Evolutionary conservation across 2,113 vertebrate species (phyloP).

Genomic region (Ceyx melanurus): DNA sequence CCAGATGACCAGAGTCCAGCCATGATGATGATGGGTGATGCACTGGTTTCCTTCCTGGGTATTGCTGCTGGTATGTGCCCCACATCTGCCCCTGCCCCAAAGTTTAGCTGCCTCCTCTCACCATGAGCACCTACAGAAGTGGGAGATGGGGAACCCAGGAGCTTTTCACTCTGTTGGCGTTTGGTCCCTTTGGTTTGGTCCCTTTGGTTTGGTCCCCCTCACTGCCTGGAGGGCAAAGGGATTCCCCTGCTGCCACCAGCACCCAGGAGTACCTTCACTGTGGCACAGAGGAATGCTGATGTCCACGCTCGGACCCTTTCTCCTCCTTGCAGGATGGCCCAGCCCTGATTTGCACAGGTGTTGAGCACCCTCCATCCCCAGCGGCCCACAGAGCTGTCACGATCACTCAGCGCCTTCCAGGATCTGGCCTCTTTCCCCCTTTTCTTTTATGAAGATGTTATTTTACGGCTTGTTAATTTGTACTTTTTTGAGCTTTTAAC

Average conservation of each 20-base stretch:
- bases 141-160: background rate
- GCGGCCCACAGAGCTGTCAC: background rate
- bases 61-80: background rate
- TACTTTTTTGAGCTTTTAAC: slow-evolving; percentile 60
- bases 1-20: background rate
- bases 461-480: slow-evolving; percentile 64
- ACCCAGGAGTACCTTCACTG: accelerated
- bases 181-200: no score
- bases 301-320: accelerated
- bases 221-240: background rate
- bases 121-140: background rate
- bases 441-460: slow-evolving; percentile 38
- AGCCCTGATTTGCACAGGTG: background rate
- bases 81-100: accelerated
- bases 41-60: background rate
- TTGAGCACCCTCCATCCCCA: background rate
- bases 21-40: background rate
- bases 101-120: background rate
- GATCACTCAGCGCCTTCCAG: slow-evolving; percentile 21
- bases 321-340: background rate
- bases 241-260: background rate
- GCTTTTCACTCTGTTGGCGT: background rate
- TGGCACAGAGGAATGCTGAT: background rate
- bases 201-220: background rate
- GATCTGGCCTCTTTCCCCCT: slow-evolving; percentile 36